Conservation (phyloP, 2,113 vertebrate species). For the Antechinus stuartii region DNA sequence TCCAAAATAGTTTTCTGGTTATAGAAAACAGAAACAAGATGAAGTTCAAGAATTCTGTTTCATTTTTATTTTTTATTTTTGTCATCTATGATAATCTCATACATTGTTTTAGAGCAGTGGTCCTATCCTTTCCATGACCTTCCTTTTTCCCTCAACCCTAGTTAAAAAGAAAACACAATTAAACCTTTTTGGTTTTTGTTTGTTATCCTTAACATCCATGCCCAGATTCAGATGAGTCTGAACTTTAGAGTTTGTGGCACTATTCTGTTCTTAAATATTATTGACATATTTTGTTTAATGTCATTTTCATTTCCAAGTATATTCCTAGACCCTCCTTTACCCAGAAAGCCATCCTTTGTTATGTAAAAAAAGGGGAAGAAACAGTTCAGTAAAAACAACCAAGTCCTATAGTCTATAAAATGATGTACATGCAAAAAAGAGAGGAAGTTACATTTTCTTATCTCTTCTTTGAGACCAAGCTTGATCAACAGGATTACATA, state of each 20-base stretch:
- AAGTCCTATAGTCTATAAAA: background rate
- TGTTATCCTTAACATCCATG: background rate
- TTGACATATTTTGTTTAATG: background rate
- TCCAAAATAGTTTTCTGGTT: background rate
- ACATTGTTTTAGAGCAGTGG: background rate
- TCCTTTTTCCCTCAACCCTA: background rate
- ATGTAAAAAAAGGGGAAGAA: background rate
- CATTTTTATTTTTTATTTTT: too few relatives aligned
- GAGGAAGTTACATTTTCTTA: conserved; percentile 1
- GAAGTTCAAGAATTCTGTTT: background rate
- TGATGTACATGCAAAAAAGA: background rate
- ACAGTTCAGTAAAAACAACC: background rate
- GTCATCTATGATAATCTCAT: background rate
- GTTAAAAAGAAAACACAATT: background rate
- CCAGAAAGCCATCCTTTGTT: background rate
- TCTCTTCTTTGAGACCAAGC: background rate
- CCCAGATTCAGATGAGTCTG: background rate
- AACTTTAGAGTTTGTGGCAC: background rate
- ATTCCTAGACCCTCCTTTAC: background rate
- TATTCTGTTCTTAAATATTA: background rate
- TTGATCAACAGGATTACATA: background rate
- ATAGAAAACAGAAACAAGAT: background rate
- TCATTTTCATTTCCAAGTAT: background rate
- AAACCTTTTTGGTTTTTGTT: background rate
- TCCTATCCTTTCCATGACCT: background rate